Conservation (phyloP, 1,140 invertebrate species). For the Philopotamus ludificatus region DNA sequence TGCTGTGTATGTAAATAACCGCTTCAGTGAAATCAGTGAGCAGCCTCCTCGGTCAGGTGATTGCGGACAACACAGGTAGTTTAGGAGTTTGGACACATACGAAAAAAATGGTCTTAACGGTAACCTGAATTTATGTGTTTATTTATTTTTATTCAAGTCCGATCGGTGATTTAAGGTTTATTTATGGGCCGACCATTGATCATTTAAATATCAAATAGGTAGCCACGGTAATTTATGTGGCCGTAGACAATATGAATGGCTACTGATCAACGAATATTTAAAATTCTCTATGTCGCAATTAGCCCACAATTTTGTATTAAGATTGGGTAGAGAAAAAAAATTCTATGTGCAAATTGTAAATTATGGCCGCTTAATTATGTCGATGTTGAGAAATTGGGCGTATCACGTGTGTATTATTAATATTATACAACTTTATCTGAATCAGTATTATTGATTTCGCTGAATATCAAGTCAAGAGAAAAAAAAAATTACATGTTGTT, state of each 20-base stretch:
- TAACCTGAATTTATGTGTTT: conserved; percentile 29
- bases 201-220: conserved; percentile 39
- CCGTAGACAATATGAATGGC: conserved; percentile 15
- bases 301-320: too few relatives aligned
- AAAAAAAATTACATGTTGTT: too few relatives aligned
- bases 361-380: too few relatives aligned
- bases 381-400: too few relatives aligned
- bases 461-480: too few relatives aligned
- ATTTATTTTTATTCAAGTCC: conserved; percentile 24
- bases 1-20: conserved; percentile 13
- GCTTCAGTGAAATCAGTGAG: not conserved
- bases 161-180: conserved; percentile 31
- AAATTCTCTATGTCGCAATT: conserved; percentile 3
- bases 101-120: conserved; percentile 11
- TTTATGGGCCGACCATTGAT: conserved; percentile 38
- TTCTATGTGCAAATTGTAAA: too few relatives aligned
- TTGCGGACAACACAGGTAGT: not conserved
- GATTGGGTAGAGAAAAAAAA: too few relatives aligned
- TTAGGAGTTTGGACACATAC: not conserved
- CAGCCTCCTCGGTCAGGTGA: not conserved
- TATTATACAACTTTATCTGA: too few relatives aligned
- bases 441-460: too few relatives aligned
- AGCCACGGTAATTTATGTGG: conserved; percentile 26
- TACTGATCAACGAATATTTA: not conserved
- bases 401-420: too few relatives aligned